These are phyloP conservation scores for Drymodes brunneopygia DNA, from an alignment of 2,113 vertebrate species.

Conservation along the genomic window DNA sequence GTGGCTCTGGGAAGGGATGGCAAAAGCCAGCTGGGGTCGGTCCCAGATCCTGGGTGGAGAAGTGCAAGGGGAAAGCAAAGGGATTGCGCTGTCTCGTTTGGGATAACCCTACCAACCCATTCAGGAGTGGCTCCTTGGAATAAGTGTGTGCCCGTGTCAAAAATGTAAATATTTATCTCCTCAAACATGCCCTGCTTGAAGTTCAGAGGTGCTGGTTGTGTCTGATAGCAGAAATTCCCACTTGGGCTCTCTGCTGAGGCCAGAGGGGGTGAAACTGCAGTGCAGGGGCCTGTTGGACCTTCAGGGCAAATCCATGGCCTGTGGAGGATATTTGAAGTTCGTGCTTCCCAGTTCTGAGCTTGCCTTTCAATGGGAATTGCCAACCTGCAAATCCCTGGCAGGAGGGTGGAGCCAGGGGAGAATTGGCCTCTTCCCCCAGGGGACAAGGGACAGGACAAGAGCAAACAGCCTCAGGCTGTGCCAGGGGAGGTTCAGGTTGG, in stretches of 20 bases:
- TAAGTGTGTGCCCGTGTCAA: neutral
- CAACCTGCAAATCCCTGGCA: neutral
- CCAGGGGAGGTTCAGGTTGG: neutral
- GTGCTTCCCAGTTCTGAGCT: neutral
- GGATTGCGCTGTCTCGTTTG: neutral
- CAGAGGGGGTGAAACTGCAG: neutral
- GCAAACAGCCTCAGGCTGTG: neutral
- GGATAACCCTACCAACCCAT: neutral
- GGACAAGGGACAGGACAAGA: neutral
- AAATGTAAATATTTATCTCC: neutral
- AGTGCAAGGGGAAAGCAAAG: neutral
- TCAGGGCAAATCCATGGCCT: neutral
- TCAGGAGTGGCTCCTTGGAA: neutral
- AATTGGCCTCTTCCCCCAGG: neutral
- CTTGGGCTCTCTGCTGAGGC: neutral
- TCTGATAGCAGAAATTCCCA: neutral
- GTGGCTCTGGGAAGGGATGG: neutral
- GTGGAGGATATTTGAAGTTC: neutral
- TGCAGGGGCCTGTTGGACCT: neutral
- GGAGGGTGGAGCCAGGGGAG: neutral
- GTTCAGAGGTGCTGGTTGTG: neutral
- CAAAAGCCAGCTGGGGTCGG: neutral
- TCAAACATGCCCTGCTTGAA: neutral
- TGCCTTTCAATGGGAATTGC: neutral
- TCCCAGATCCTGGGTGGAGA: neutral